These are phyloP conservation scores for Drosophila parabipectinata DNA, from an alignment of 1,140 invertebrate genomes.

Conservation along the genomic window DNA sequence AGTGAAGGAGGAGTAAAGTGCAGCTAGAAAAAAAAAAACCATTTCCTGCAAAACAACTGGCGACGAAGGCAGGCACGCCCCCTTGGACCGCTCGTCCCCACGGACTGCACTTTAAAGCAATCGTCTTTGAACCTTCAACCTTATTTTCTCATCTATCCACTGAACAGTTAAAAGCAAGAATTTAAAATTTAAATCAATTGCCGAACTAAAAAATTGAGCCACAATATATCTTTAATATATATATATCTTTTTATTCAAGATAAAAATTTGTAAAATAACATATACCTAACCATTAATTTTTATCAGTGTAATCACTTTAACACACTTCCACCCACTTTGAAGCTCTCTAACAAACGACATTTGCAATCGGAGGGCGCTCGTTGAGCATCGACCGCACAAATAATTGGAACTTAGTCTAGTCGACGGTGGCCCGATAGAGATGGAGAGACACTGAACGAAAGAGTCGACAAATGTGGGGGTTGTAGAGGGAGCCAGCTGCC, in stretches of 20 bases:
- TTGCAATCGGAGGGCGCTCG: slow-evolving; percentile 54
- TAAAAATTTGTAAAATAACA: too few relatives aligned
- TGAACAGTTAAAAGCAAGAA: background rate
- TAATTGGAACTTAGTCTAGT: slow-evolving; percentile 81
- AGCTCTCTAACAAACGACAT: slow-evolving; percentile 31
- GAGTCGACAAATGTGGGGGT: slow-evolving; percentile 8
- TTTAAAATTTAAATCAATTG: background rate
- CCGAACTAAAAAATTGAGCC: background rate
- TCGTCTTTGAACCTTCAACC: slow-evolving; percentile 36
- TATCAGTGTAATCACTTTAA: slow-evolving; percentile 26
- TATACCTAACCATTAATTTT: background rate
- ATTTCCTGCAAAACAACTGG: slow-evolving; percentile 76
- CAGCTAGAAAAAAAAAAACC: slow-evolving; percentile 52
- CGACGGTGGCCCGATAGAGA: slow-evolving; percentile 17
- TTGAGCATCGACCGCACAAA: slow-evolving; percentile 75
- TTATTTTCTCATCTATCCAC: slow-evolving; percentile 7
- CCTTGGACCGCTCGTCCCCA: slow-evolving; percentile 10
- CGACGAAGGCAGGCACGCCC: slow-evolving; percentile 58
- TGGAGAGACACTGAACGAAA: slow-evolving; percentile 1
- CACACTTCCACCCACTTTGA: slow-evolving; percentile 10
- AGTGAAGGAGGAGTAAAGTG: slow-evolving; percentile 51
- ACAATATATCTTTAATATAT: too few relatives aligned
- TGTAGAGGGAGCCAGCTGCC: slow-evolving; percentile 31
- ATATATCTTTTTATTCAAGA: too few relatives aligned
- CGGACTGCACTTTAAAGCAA: slow-evolving; percentile 56